Evolutionary conservation across 1,140 invertebrate species (phyloP).

Genomic region (Drosophila paulistorum): DNA sequence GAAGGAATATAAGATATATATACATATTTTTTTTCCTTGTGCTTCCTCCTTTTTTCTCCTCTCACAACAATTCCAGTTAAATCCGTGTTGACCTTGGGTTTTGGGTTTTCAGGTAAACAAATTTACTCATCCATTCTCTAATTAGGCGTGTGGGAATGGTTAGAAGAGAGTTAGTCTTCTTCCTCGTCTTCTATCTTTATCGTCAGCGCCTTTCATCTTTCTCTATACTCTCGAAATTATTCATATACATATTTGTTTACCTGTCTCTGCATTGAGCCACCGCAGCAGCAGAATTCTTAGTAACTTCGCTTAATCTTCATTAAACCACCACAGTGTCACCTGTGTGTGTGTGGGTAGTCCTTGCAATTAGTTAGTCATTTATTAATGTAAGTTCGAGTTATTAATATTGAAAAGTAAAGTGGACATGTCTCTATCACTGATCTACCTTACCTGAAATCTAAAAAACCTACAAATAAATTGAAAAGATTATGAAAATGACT

Average conservation of each 20-base stretch:
- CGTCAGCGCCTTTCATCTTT: slow-evolving; percentile 37
- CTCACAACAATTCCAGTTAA: slow-evolving; percentile 63
- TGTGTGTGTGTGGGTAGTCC: slow-evolving; percentile 50
- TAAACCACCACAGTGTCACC: slow-evolving; percentile 35
- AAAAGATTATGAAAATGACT: neutral
- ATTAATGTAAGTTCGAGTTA: slow-evolving; percentile 53
- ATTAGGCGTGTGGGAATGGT: slow-evolving; percentile 49
- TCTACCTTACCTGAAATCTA: slow-evolving; percentile 3
- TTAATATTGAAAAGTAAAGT: slow-evolving; percentile 26
- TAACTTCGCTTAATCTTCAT: slow-evolving; percentile 66
- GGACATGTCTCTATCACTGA: slow-evolving; percentile 32
- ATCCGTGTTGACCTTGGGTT: slow-evolving; percentile 70
- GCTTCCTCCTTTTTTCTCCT: slow-evolving; percentile 27
- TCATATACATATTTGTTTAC: slow-evolving; percentile 60
- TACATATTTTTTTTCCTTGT: slow-evolving; percentile 17
- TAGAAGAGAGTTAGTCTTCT: slow-evolving; percentile 21
- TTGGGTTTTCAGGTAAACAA: slow-evolving; percentile 54
- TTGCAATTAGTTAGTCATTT: slow-evolving; percentile 58
- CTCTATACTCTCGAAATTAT: slow-evolving; percentile 28
- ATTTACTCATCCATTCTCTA: slow-evolving; percentile 60
- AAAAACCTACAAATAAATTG: neutral
- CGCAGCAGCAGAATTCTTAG: slow-evolving; percentile 53
- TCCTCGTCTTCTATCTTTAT: neutral
- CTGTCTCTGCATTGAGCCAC: slow-evolving; percentile 29
- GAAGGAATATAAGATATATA: neutral